A percentile compares a stretch with the other conserved stretches of the same genome.
These are phyloP conservation scores for Caenorhabditis parvicauda DNA, from an alignment of 2,888 invertebrate genomes.

Conservation along the genomic window DNA sequence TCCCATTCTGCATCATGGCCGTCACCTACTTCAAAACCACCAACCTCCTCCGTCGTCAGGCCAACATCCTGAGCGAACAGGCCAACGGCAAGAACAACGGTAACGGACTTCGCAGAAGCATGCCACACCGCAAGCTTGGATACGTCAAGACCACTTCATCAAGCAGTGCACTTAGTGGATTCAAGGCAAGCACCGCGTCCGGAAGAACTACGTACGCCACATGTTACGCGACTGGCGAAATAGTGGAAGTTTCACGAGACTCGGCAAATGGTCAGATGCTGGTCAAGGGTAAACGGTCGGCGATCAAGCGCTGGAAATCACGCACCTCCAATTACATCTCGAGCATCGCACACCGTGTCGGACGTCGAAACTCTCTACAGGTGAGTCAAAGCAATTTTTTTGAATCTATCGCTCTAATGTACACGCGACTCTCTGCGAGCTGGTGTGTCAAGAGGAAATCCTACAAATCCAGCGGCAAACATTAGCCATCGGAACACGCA, in stretches of 20 bases:
- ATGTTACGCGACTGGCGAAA: conserved; percentile 11
- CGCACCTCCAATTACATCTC: conserved; percentile 37
- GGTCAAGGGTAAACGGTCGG: conserved; percentile 30
- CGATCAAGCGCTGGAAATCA: conserved; percentile 30
- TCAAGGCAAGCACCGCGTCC: not conserved
- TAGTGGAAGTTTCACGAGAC: not conserved
- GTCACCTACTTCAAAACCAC: conserved; percentile 91
- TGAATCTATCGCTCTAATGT: no score
- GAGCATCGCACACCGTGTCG: conserved; percentile 36
- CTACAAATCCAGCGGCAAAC: no score
- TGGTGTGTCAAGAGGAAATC: no score
- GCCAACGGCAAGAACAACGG: conserved; percentile 42
- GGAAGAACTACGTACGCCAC: conserved; percentile 12
- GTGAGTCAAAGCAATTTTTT: no score
- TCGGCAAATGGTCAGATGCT: conserved; percentile 28
- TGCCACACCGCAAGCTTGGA: conserved; percentile 50
- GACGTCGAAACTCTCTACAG: conserved; percentile 39
- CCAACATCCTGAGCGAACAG: conserved; percentile 45
- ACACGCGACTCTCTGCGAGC: no score
- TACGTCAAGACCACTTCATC: conserved; percentile 40
- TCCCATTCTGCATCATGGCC: conserved; percentile 89
- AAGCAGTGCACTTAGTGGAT: not conserved
- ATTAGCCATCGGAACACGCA: no score
- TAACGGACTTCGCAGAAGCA: conserved; percentile 53
- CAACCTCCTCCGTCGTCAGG: conserved; percentile 73